A percentile compares a stretch with the other conserved stretches of the same genome.
phyloP scores from a whole-genome alignment of 1,140 invertebrate species.

The Patella vulgata region DNA sequence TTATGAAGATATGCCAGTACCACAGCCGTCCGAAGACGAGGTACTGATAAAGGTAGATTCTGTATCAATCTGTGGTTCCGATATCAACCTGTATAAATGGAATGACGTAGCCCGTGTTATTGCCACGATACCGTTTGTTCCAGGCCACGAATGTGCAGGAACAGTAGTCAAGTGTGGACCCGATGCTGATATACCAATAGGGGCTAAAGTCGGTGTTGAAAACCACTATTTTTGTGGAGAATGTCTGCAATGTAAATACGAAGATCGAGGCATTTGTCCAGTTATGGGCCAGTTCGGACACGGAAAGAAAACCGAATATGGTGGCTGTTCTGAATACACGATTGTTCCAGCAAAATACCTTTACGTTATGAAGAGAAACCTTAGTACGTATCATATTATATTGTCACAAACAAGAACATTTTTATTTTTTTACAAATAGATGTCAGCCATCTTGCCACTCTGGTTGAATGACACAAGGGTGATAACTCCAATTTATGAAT shows the following conservation, averaged over 20 bases:
- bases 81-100: constrained; percentile 59
- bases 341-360: constrained; percentile 56
- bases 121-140: constrained; percentile 57
- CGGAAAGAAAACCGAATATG: constrained; percentile 55
- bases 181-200: constrained; percentile 39
- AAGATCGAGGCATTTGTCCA: constrained; percentile 50
- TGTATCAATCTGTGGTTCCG: constrained; percentile 59
- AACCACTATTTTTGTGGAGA: constrained; percentile 60
- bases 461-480: no score
- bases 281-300: constrained; percentile 63
- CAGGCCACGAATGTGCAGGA: constrained; percentile 60
- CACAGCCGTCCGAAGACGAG: constrained; percentile 53
- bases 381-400: constrained; percentile 51
- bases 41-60: constrained; percentile 54
- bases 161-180: constrained; percentile 60
- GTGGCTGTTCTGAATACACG: constrained; percentile 58
- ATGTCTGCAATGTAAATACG: constrained; percentile 54
- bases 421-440: no score
- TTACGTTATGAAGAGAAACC: constrained; percentile 42
- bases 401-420: no score
- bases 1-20: constrained; percentile 46
- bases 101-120: constrained; percentile 54
- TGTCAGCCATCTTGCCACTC: no score
- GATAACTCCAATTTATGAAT: no score
- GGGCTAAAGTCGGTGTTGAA: constrained; percentile 55